These are phyloP conservation scores for Alcis repandata DNA, from an alignment of 2,888 invertebrate genomes.

Conservation along the genomic window DNA sequence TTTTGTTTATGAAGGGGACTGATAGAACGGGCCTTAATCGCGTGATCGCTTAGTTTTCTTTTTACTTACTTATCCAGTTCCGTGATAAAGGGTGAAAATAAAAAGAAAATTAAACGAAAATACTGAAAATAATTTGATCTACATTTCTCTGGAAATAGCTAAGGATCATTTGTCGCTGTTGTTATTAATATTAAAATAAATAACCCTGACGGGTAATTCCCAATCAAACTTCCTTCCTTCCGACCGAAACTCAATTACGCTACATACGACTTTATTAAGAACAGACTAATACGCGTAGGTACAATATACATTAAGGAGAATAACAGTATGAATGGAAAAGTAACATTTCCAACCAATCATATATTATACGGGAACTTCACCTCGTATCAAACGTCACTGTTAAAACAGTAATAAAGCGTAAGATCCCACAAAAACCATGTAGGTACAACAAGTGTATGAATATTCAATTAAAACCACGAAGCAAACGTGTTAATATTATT, in stretches of 20 bases:
- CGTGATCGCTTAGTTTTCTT: conserved; percentile 69
- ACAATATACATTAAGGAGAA: conserved; percentile 1
- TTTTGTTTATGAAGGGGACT: conserved; percentile 70
- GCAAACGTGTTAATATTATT: conserved; percentile 2
- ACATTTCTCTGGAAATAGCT: not conserved
- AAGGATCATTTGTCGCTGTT: not conserved
- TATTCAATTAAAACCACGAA: conserved; percentile 27
- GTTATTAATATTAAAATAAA: not conserved
- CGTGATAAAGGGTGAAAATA: conserved; percentile 2
- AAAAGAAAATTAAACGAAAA: not conserved
- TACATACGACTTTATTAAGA: not conserved
- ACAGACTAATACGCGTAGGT: not conserved
- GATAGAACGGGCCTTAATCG: conserved; percentile 63
- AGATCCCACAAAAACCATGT: conserved; percentile 9
- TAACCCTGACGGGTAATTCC: not conserved
- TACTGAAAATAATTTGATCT: not conserved
- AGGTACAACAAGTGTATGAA: conserved; percentile 11
- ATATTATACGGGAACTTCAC: not conserved
- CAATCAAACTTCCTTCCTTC: not conserved
- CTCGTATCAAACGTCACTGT: conserved; percentile 16
- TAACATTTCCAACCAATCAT: not conserved
- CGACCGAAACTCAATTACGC: not conserved
- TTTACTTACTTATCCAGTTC: conserved; percentile 49
- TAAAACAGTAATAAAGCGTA: not conserved
- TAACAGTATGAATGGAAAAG: conserved; percentile 1